phyloP scores from a whole-genome alignment of 2,888 invertebrate genomes.

The Sphinx pinastri region DNA sequence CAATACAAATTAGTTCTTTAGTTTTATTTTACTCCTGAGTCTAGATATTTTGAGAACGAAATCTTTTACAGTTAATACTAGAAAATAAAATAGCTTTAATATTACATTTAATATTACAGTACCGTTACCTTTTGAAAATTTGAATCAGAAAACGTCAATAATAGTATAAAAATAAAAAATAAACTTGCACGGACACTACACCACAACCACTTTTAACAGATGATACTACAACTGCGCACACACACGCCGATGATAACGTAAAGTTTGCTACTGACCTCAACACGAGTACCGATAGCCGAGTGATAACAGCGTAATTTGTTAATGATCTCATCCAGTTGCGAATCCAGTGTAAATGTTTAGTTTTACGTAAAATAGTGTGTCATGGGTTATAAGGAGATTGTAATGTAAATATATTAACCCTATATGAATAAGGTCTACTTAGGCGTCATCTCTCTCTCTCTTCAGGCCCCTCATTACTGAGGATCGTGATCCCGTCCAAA shows the following conservation, averaged over 20 bases:
- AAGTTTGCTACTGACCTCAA: slow-evolving; percentile 37
- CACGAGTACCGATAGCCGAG: background rate
- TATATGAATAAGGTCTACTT: too few relatives aligned
- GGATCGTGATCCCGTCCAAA: too few relatives aligned
- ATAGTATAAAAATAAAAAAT: background rate
- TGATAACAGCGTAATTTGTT: slow-evolving; percentile 57
- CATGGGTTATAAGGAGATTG: background rate
- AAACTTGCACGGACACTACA: background rate
- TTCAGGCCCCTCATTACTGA: too few relatives aligned
- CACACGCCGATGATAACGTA: background rate
- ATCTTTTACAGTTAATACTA: too few relatives aligned
- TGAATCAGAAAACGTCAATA: background rate
- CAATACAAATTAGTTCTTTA: too few relatives aligned
- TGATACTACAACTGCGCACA: slow-evolving; percentile 41
- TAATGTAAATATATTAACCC: too few relatives aligned
- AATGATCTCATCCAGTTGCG: slow-evolving; percentile 58
- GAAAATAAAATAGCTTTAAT: too few relatives aligned
- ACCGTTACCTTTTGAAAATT: too few relatives aligned
- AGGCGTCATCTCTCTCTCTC: background rate
- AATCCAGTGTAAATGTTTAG: slow-evolving; percentile 9
- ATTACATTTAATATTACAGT: too few relatives aligned
- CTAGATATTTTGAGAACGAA: too few relatives aligned
- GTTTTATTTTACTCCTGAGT: too few relatives aligned
- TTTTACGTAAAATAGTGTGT: background rate
- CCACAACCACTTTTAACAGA: slow-evolving; percentile 18